These are phyloP conservation scores for Caenorhabditis angaria DNA, from an alignment of 2,888 invertebrate genomes.

Conservation along the genomic window DNA sequence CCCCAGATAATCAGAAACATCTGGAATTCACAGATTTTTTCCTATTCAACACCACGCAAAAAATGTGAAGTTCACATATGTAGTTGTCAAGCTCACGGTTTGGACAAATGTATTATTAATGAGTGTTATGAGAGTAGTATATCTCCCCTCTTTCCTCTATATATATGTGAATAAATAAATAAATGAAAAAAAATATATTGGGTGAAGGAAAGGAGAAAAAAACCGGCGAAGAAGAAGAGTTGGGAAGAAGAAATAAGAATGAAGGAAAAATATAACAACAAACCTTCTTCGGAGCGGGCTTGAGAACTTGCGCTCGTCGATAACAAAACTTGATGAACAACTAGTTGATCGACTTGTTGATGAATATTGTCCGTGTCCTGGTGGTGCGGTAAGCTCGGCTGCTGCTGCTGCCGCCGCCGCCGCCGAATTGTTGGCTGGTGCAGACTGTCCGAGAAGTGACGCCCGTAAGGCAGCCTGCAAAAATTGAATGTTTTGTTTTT, in stretches of 20 bases:
- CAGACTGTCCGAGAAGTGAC: constrained; percentile 41
- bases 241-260: not conserved
- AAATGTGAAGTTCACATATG: too few species aligned
- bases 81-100: too few species aligned
- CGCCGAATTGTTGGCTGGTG: constrained; percentile 18
- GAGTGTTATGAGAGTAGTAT: constrained; percentile 2
- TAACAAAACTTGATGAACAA: constrained; percentile 40
- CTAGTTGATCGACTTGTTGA: constrained; percentile 43
- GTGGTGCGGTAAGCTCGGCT: constrained; percentile 15
- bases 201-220: constrained; percentile 1
- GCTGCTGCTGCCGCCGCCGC: constrained; percentile 29
- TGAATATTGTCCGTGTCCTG: constrained; percentile 18
- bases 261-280: not conserved
- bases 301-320: constrained; percentile 46
- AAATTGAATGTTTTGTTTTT: not conserved
- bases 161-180: constrained; percentile 2
- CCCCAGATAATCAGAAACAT: not conserved
- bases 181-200: constrained; percentile 2
- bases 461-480: constrained; percentile 48
- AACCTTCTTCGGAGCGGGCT: constrained; percentile 46
- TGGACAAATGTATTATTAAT: constrained; percentile 2
- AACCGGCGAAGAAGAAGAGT: not conserved
- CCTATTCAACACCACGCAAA: too few species aligned
- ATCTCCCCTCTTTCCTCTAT: not conserved
- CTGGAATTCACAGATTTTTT: not conserved